Evolutionary conservation across 2,797 vertebrate species (phyloP).

Genomic region (Intellagama lesueurii): DNA sequence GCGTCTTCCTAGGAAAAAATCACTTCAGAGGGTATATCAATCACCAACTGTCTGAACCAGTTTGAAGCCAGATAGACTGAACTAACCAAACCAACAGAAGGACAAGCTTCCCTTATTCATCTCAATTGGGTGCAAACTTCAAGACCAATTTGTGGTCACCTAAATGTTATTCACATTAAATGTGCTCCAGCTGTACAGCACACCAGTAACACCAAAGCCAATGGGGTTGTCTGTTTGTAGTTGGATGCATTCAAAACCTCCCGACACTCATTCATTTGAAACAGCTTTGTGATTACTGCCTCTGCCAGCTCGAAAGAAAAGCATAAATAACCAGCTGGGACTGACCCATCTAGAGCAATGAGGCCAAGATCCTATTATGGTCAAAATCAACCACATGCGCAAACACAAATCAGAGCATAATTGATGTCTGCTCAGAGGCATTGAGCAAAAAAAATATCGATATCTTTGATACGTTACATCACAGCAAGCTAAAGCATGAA

Average conservation of each 20-base stretch:
- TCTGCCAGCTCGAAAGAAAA: slow-evolving; percentile 14
- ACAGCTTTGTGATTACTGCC: neutral
- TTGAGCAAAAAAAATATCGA: neutral
- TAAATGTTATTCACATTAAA: slow-evolving; percentile 20
- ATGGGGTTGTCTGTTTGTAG: neutral
- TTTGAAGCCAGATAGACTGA: slow-evolving; percentile 22
- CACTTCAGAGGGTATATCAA: slow-evolving; percentile 18
- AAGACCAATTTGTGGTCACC: slow-evolving; percentile 30
- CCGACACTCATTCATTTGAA: slow-evolving; percentile 4
- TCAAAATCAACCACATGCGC: slow-evolving; percentile 1
- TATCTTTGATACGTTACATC: too few species aligned
- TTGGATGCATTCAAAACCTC: slow-evolving; percentile 13
- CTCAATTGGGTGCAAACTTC: slow-evolving; percentile 30
- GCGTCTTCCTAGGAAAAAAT: slow-evolving; percentile 9
- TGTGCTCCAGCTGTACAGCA: slow-evolving; percentile 15
- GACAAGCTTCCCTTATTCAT: slow-evolving; percentile 26
- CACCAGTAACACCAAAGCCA: slow-evolving; percentile 11
- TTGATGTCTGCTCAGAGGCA: neutral
- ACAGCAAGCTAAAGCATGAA: too few species aligned
- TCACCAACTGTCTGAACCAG: neutral
- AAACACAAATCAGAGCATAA: slow-evolving; percentile 17
- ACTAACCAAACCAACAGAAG: slow-evolving; percentile 39
- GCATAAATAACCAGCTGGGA: slow-evolving; percentile 32
- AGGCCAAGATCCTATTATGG: neutral
- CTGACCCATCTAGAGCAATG: neutral